Base-by-base conservation (phyloP, 2,888 invertebrate genomes). In the Smittia sp. region DNA sequence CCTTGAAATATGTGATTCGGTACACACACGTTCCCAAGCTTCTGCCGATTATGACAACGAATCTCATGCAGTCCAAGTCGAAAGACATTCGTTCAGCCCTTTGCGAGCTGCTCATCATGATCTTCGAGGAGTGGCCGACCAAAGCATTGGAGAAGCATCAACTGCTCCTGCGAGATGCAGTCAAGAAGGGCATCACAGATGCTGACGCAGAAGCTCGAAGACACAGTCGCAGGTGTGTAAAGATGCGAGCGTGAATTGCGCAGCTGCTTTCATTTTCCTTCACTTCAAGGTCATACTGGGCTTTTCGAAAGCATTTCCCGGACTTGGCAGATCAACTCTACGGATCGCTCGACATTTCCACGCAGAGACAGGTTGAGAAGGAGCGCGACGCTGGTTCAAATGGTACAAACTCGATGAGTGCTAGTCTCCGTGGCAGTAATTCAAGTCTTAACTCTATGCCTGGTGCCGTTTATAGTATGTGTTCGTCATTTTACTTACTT, bases 191-290 rank as follows among this genome's bases (percentile, higher is more conserved):
- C 0, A 90, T 98, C 75, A 88, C 90, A 1, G 98, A 99, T 85
- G 97, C 98, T 0, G 98, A 99, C 82, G 88, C 91, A 27, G 92
- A 92, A 70, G 96, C 97, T 0, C 84, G 98, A 77, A 89, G 89
- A 9, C 87, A 87, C 78, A 90, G 93, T 0, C 86, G 96, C 79
- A 91, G 89, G 94, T 95, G 81, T 82, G 85, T 25, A 73, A 38
- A 63, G 41, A 65, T 63, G 69, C 67, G 22, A 32, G 41, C 22
- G 11, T 24, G 20, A 39, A 32, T 58, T 39, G 70, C 22, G 52
- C 67, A 15, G 27, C 18, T 46, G 38, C n/a, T 15, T 11, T 74
- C 66, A 74, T 67, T 39, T 77, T 32, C 9, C 9, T 32, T 32
- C 32, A 6, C 32, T 32, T 79, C 74, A 80, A 93, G 94, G 79